Evolutionary conservation across 2,888 invertebrate species (phyloP).

Genomic region (Odontothrips loti): DNA sequence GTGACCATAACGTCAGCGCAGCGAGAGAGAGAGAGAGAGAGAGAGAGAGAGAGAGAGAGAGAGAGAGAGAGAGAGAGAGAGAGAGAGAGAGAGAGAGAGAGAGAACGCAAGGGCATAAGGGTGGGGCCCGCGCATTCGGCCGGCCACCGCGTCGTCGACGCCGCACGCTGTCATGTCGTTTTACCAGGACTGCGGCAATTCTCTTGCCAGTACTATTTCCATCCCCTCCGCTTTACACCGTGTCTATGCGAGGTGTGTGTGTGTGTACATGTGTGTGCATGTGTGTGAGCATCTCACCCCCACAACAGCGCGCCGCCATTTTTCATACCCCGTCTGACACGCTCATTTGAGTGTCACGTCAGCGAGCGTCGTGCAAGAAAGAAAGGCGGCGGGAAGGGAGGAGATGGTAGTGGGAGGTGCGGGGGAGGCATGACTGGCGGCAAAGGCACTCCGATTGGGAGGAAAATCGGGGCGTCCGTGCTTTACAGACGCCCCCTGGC

Average conservation of each 20-base stretch:
- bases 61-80: too few species aligned
- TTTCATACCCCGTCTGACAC: constrained; percentile 8
- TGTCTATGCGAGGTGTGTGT: not conserved
- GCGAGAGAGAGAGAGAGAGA: too few species aligned
- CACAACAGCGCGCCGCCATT: not conserved
- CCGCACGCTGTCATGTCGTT: too few species aligned
- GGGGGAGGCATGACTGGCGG: not conserved
- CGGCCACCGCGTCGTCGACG: too few species aligned
- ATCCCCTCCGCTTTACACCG: not conserved
- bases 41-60: too few species aligned
- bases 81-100: too few species aligned
- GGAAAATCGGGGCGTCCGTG: too few species aligned
- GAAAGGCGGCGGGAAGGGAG: not conserved
- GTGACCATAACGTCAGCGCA: not conserved
- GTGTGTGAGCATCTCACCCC: not conserved
- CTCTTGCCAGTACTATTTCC: not conserved
- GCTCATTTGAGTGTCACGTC: constrained; percentile 6
- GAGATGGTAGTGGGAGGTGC: not conserved
- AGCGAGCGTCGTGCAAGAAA: not conserved
- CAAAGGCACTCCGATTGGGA: too few species aligned
- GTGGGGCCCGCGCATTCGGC: too few species aligned
- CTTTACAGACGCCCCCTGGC: too few species aligned
- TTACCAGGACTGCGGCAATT: too few species aligned
- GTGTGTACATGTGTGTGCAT: not conserved
- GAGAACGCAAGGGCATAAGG: too few species aligned